Evolutionary conservation across 2,113 vertebrate species (phyloP), one percentile per base, ranked within the genome.

Genomic region (Echinops telfairi): DNA sequence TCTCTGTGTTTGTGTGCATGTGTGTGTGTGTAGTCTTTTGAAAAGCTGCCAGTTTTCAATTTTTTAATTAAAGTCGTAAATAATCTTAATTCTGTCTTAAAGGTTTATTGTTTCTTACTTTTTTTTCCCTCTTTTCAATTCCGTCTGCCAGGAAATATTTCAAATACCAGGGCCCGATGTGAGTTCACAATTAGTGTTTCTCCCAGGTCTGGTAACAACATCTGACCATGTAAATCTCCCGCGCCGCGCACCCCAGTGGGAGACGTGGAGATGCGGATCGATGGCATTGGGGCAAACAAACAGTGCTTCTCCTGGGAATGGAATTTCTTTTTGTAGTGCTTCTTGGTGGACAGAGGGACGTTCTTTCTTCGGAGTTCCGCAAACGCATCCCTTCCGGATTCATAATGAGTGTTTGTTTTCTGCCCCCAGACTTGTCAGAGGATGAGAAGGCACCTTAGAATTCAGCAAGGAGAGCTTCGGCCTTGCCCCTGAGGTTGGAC

Each of bases 61-160:
- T 98, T 98, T 96, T 98, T 98, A 98, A 98, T 98, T 98, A 98
- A 98, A 98, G 97, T 91, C 93, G 88, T 98, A 98, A 98, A 98
- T 98, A 98, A 98, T 93, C 92, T 98, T 97, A 98, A 98, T 98
- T 98, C 97, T 97, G 93, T 92, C 97, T 97, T 98, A 97, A 98
- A 98, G 88, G 93, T 96, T 98, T 98, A 97, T 97, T 98, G 92
- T 98, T 98, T 98, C 96, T 98, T 97, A 93, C 91, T 95, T 96
- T 96, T 95, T 97, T 94, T 92, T 77, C 95, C 95, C 17, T 64
- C 10, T 97, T 73, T 22, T 38, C 11, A 98, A 53, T 97, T 97
- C 95, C 96, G 96, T 97, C 85, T 87, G 53, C 95, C 97, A 97
- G 97, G 95, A 98, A 98, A 98, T 98, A 98, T 97, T 98, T 98